Evolutionary conservation across 2,797 vertebrate genomes (phyloP), one percentile per base, ranked within the genome.

Genomic region (Falco peregrinus): DNA sequence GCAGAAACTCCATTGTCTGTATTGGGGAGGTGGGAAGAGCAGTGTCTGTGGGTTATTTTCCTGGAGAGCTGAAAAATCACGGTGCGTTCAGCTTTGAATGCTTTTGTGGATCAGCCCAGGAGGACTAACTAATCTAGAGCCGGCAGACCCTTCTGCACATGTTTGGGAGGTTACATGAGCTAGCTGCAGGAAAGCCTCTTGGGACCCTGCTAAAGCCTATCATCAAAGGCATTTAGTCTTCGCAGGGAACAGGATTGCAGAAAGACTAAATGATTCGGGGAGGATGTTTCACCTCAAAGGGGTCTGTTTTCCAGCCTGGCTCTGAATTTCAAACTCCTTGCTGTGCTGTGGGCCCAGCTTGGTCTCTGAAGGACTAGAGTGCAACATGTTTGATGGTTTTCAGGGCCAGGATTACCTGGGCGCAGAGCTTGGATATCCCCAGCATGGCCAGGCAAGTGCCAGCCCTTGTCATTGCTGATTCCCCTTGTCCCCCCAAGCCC

Each of bases 401-500:
- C 61, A 22, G 84, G 51, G 10, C 48, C 0, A 4, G 41, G 7
- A 12, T 26, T 21, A 6, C 45, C 35, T 2, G 59, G 41, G 13
- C 4, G 51, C 0, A 6, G 22, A n/a, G 83, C 64, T 3, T 0
- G 1, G 41, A 4, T 20, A 7, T 2, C 37, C 65, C 28, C 33
- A 3, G 48, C 2, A 5, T 1, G 33, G 35, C 77, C 16, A 28
- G 65, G 78, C 22, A 1, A 25, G 43, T 17, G 85, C 54, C 41
- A 26, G 19, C 25, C 33, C 63, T 28, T 2, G 2, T 21, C 41
- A 1, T 5, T 2, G 7, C 22, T 6, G 10, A 22, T 51, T 39
- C 8, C 61, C 50, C 84, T 37, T 0, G 0, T 1, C 13, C 43
- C 60, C 43, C 35, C 5, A 1, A 2, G 0, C 4, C 17, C 35